Evolutionary conservation across 2,113 vertebrate species (phyloP).

Genomic region (Hipposideros armiger): DNA sequence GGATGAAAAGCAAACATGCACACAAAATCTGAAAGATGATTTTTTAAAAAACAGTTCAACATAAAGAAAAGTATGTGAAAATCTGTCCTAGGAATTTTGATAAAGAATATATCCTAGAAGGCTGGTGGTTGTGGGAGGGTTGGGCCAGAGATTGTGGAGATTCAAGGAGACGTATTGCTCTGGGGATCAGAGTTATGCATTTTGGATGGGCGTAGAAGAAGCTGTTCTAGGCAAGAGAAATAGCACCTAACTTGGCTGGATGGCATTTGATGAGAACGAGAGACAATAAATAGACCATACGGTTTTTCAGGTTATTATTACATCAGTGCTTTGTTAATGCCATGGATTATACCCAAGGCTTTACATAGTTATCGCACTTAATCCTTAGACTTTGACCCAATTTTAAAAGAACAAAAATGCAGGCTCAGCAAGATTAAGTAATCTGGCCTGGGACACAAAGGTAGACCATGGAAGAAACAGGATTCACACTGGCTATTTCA

Average conservation of each 20-base stretch:
- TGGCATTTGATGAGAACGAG: background rate
- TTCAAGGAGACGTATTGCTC: background rate
- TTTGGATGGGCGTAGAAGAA: background rate
- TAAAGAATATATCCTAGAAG: background rate
- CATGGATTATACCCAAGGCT: background rate
- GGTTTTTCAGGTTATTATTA: background rate
- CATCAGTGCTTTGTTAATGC: background rate
- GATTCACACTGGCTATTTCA: background rate
- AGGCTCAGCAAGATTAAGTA: background rate
- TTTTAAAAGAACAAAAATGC: conserved; percentile 20
- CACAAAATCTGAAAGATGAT: background rate
- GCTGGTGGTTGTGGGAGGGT: background rate
- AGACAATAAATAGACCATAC: background rate
- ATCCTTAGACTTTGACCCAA: background rate
- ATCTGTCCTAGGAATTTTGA: background rate
- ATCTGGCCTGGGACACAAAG: background rate
- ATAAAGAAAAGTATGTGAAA: background rate
- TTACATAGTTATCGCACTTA: conserved; percentile 31
- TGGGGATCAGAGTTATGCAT: background rate
- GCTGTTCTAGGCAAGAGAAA: background rate
- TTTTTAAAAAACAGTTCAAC: background rate
- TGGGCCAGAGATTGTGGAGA: background rate
- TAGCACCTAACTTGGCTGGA: background rate
- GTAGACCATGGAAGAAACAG: background rate
- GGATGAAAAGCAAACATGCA: background rate